Conservation (phyloP, 2,888 invertebrate species). For the Cheilosia soror region DNA sequence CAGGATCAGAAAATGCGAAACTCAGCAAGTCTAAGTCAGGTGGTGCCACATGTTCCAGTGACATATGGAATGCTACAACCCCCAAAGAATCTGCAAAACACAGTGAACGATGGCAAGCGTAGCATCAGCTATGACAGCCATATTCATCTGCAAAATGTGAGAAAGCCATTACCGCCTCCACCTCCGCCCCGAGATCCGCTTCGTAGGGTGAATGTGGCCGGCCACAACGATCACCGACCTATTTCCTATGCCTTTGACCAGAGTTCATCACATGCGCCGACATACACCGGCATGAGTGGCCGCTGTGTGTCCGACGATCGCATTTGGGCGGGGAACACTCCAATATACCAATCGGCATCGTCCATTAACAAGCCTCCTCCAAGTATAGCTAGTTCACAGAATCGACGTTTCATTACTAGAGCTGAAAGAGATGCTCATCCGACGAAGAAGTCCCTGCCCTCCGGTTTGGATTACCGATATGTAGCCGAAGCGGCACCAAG, state of each 20-base stretch:
- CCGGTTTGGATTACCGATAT: constrained; percentile 86
- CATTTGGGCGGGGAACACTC: constrained; percentile 81
- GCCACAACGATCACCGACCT: constrained; percentile 83
- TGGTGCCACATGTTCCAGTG: constrained; percentile 80
- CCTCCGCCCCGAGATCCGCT: constrained; percentile 92
- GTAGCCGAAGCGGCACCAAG: constrained; percentile 89
- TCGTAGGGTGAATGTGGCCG: constrained; percentile 84
- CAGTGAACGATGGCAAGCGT: constrained; percentile 80
- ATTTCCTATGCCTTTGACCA: constrained; percentile 85
- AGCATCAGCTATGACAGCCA: constrained; percentile 83
- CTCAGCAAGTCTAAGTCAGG: constrained; percentile 79
- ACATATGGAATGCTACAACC: constrained; percentile 72
- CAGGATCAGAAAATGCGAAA: constrained; percentile 76
- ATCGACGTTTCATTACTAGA: constrained; percentile 81
- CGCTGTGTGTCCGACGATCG: constrained; percentile 84
- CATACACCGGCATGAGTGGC: constrained; percentile 76
- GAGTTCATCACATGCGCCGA: constrained; percentile 63
- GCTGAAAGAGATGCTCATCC: constrained; percentile 81
- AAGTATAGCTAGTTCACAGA: constrained; percentile 68
- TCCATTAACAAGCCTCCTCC: constrained; percentile 78
- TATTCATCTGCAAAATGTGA: constrained; percentile 81
- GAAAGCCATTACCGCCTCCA: constrained; percentile 87
- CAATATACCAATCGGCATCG: constrained; percentile 81
- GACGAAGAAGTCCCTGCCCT: constrained; percentile 81
- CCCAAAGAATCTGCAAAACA: constrained; percentile 79